Base-by-base conservation (phyloP, 2,888 invertebrate species). In the Trichopria drosophilae region DNA sequence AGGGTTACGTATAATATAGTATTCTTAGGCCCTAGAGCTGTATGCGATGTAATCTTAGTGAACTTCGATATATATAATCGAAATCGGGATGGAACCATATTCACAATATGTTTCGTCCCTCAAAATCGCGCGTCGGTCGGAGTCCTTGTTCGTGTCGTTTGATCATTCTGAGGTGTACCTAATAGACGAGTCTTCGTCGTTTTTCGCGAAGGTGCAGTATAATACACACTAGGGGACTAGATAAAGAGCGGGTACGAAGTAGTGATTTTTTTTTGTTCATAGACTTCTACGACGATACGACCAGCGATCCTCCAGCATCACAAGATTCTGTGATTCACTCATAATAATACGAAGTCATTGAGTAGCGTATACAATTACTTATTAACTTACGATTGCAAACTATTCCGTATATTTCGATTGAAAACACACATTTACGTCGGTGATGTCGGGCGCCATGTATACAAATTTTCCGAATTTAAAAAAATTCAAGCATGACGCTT, bases 231-330 rank as follows among this genome's bases (percentile, higher is more conserved):
- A 63, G 46, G 55, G 58, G 53, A 61, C 57, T 60, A 57, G 57
- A 60, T 57, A 63, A 60, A 60, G 58, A 59, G 60, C 55, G 57
- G 55, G 58, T 63, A 60, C 55, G 53, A 60, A 59, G 60, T 59
- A 23, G 18, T 40, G 34, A 32, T 51, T 51, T 45, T 46, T 44
- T 51, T 54, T 51, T 46, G 43, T 58, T 53, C 37, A 47, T 55
- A 53, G 55, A 60, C 47, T 45, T 63, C 59, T 63, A 63, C 63
- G 51, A 63, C 61, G 56, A 65, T 65, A 60, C 60, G 59, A 56
- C 51, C 56, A 54, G 56, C 44, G 47, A 55, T 59, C 59, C 57
- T 59, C 63, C 53, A 60, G 59, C 62, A 57, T 58, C 46, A 29
- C 29, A 51, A 41, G 32, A 26, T 35, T 42, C 20, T 18, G 15